These are phyloP conservation scores for Parnassius apollo DNA, from an alignment of 2,888 invertebrate genomes.

Conservation along the genomic window DNA sequence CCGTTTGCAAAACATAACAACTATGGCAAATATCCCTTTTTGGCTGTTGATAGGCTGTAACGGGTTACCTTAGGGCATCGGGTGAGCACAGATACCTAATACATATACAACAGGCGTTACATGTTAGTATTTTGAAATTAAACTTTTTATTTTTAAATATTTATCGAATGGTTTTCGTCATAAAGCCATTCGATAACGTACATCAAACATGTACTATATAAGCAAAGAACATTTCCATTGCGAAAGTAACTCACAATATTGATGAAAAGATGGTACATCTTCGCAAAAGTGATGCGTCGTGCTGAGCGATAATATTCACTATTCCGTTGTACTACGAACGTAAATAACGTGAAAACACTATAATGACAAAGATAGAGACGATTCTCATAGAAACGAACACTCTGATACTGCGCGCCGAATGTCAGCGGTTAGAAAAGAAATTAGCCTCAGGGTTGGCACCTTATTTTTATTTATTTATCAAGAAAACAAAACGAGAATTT, in stretches of 20 bases:
- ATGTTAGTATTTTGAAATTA: no score
- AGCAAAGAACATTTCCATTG: background rate
- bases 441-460: slow-evolving; percentile 17
- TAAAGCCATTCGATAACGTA: background rate
- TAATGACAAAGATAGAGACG: slow-evolving; percentile 11
- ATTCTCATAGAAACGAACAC: slow-evolving; percentile 11
- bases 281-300: slow-evolving; percentile 32
- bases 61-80: no score
- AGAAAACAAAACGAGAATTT: no score
- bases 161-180: no score
- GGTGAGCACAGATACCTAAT: no score
- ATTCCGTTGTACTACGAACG: slow-evolving; percentile 4
- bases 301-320: slow-evolving; percentile 20
- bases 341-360: slow-evolving; percentile 7
- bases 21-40: no score
- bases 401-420: slow-evolving; percentile 17
- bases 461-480: no score
- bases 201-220: background rate
- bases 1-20: no score
- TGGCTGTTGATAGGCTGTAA: no score
- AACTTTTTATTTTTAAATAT: no score
- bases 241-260: slow-evolving; percentile 49
- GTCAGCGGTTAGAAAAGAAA: slow-evolving; percentile 13
- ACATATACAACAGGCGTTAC: no score
- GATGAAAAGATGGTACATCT: slow-evolving; percentile 65